phyloP scores from a whole-genome alignment of 2,888 invertebrate genomes.

The Gnatocerus cornutus region DNA sequence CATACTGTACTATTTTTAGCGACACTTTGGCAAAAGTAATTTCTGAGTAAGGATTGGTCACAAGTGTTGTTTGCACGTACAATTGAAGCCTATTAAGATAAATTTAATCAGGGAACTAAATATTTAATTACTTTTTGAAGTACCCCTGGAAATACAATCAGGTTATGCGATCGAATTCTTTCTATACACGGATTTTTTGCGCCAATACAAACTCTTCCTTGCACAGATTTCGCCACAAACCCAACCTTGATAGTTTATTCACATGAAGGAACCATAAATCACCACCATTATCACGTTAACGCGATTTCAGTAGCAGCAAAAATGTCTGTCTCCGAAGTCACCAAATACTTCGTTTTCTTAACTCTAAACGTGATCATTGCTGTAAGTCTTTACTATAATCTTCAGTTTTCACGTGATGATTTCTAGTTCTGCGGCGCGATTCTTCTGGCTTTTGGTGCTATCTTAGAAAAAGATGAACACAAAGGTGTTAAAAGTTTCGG shows the following conservation, averaged over 20 bases:
- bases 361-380: constrained; percentile 40
- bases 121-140: too few relatives aligned
- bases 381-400: constrained; percentile 27
- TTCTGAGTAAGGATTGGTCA: too few relatives aligned
- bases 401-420: neutral
- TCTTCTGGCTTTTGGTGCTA: constrained; percentile 45
- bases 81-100: too few relatives aligned
- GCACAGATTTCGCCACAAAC: neutral
- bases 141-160: too few relatives aligned
- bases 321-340: constrained; percentile 46
- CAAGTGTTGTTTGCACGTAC: too few relatives aligned
- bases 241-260: constrained; percentile 21
- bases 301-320: constrained; percentile 26
- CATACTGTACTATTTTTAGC: too few relatives aligned
- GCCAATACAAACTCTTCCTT: neutral
- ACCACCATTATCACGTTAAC: constrained; percentile 10
- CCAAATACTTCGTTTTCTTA: constrained; percentile 43
- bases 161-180: too few relatives aligned
- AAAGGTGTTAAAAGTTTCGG: constrained; percentile 45
- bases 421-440: constrained; percentile 44
- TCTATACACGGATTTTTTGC: too few relatives aligned
- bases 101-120: too few relatives aligned
- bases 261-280: constrained; percentile 30
- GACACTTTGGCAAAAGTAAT: too few relatives aligned
- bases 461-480: constrained; percentile 44